Evolutionary conservation across 53 echinoderm and acorn worm species (phyloP).

Genomic region (Holothuria scabra): DNA sequence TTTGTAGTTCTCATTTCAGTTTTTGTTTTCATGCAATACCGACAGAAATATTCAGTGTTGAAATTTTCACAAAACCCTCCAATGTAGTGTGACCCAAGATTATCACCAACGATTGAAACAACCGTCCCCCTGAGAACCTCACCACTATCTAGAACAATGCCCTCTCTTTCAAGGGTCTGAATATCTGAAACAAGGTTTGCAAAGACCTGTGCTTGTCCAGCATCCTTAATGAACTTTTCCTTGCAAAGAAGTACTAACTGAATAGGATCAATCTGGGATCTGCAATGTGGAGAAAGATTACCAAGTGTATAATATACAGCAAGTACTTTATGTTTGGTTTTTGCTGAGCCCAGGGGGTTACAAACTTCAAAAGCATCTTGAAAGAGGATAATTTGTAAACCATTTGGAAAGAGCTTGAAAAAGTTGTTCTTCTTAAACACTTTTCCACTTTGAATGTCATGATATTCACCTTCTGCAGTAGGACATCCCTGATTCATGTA

Average conservation of each 20-base stretch:
- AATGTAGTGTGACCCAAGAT: too few relatives aligned
- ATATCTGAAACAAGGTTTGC: constrained; percentile 37
- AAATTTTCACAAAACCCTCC: constrained; percentile 56
- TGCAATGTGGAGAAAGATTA: constrained; percentile 25
- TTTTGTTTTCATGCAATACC: constrained; percentile 28
- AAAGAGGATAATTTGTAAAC: constrained; percentile 44
- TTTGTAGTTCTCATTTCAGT: background rate
- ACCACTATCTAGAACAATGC: background rate
- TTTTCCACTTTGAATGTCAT: too few relatives aligned
- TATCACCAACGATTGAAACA: constrained; percentile 48
- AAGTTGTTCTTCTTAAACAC: too few relatives aligned
- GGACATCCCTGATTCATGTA: too few relatives aligned
- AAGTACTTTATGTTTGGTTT: constrained; percentile 52
- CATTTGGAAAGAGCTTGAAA: too few relatives aligned
- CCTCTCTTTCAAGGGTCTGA: constrained; percentile 10
- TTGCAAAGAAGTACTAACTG: constrained; percentile 56
- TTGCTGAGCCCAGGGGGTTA: constrained; percentile 56
- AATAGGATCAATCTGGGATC: constrained; percentile 59
- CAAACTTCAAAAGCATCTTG: constrained; percentile 66
- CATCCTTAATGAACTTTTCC: constrained; percentile 35
- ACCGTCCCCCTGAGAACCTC: constrained; percentile 20
- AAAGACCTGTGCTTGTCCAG: constrained; percentile 39
- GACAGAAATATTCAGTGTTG: constrained; percentile 32
- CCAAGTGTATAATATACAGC: constrained; percentile 45
- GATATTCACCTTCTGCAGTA: too few relatives aligned